Percentiles rank a stretch among this genome's conserved stretches.
These are phyloP conservation scores for Fukomys damarensis DNA, from an alignment of 2,113 vertebrate species.

Conservation along the genomic window DNA sequence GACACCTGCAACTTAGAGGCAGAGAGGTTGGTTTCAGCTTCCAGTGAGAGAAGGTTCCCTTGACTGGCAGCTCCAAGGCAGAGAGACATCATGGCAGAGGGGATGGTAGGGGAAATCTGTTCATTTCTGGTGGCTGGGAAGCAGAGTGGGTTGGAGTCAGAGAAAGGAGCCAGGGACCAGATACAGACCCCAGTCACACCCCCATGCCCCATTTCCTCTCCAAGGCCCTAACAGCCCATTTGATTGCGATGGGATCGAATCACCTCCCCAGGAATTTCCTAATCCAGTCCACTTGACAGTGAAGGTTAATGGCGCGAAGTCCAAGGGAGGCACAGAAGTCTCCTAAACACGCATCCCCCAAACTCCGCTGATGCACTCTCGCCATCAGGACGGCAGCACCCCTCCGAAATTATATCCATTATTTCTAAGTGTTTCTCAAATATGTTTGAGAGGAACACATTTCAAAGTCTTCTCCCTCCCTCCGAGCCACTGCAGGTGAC, in stretches of 20 bases:
- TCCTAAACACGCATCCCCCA: not conserved
- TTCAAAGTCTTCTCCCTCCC: not conserved
- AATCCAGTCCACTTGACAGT: not conserved
- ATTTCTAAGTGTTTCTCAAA: constrained; percentile 40
- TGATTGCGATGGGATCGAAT: not conserved
- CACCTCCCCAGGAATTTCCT: not conserved
- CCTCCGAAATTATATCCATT: not conserved
- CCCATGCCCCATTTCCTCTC: not conserved
- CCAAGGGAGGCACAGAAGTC: not conserved
- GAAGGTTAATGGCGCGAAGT: not conserved
- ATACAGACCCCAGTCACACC: not conserved
- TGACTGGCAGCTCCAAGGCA: not conserved
- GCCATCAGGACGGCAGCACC: not conserved
- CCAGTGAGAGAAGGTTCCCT: not conserved
- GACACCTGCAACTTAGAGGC: not conserved
- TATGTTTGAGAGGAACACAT: not conserved
- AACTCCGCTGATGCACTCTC: not conserved
- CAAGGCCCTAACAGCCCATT: not conserved
- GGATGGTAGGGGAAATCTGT: not conserved
- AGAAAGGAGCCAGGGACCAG: not conserved
- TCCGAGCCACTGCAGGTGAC: not conserved
- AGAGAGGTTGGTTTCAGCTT: not conserved
- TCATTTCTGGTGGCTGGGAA: not conserved
- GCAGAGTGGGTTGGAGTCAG: not conserved
- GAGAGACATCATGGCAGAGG: not conserved